phyloP scores from a whole-genome alignment of 2,113 vertebrate species.

The Oncorhynchus masou region DNA sequence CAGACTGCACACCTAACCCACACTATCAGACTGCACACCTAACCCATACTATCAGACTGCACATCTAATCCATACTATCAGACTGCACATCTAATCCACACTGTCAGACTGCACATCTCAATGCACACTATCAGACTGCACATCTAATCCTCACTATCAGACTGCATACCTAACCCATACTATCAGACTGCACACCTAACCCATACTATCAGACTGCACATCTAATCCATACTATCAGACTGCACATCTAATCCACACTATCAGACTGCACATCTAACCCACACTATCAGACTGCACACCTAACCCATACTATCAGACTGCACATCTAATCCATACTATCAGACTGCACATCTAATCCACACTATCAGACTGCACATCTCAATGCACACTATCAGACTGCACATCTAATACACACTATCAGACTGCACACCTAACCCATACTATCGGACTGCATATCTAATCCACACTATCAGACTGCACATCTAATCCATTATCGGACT shows the following conservation, averaged over 20 bases:
- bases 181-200: slow-evolving; percentile 41
- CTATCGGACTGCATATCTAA: slow-evolving; percentile 37
- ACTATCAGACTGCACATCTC: slow-evolving; percentile 30
- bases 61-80: slow-evolving; percentile 34
- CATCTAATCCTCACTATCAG: slow-evolving; percentile 32
- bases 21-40: slow-evolving; percentile 27
- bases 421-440: slow-evolving; percentile 40
- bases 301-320: slow-evolving; percentile 32
- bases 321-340: slow-evolving; percentile 32
- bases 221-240: slow-evolving; percentile 32
- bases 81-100: slow-evolving; percentile 40
- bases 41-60: slow-evolving; percentile 26
- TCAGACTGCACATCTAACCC: slow-evolving; percentile 46
- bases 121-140: slow-evolving; percentile 22
- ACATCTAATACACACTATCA: slow-evolving; percentile 32
- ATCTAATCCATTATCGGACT: slow-evolving; percentile 39
- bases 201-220: slow-evolving; percentile 10
- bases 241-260: slow-evolving; percentile 35
- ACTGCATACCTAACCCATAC: slow-evolving; percentile 41
- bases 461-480: slow-evolving; percentile 14
- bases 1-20: slow-evolving; percentile 41
- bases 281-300: slow-evolving; percentile 23
- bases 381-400: slow-evolving; percentile 28
- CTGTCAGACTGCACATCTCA: slow-evolving; percentile 35
- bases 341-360: slow-evolving; percentile 41